Evolutionary conservation across 2,888 invertebrate genomes (phyloP), one percentile per base, ranked within the genome.

Genomic region (Teinopalpus imperialis): DNA sequence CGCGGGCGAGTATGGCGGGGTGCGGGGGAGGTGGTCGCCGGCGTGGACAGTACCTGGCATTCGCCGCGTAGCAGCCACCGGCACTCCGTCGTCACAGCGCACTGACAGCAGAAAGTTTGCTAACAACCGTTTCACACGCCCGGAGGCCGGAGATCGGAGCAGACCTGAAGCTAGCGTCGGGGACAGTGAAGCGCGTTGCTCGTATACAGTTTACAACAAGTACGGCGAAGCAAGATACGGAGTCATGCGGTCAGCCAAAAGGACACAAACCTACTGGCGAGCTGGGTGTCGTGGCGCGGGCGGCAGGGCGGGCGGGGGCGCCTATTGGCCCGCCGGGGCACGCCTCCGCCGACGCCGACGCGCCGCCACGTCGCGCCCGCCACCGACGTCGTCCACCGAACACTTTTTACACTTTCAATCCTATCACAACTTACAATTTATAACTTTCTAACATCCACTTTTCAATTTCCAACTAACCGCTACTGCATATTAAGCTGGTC

Each of bases 201-300:
- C 80, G 77, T 75, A 56, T 75, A 81, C 74, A 71, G 79, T 67
- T 80, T 80, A 85, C 81, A 74, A 83, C 81, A 77, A 76, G 81
- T 83, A 87, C 88, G 77, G 80, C 86, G 85, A 89, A 89, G 89
- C 89, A 75, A 82, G 70, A 86, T 88, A 81, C 87, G 87, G 87
- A 89, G 89, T 88, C 89, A 89, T 89, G 89, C 89, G 89, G 89
- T 89, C 89, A 89, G 89, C 89, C 88, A 86, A 88, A 86, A 86
- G 87, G 89, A 89, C 88, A 83, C 88, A 86, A 89, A 88, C 89
- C 89, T 89, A 89, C 89, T 86, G 88, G 81, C 80, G 74, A 73
- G 77, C 75, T 74, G 77, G 80, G 78, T 75, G 81, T 72, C 61
- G 66, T 73, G 70, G 69, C 62, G 66, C 72, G 59, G 59, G 55